These are phyloP conservation scores for Macropis europaea DNA, from an alignment of 2,888 invertebrate genomes.

Conservation along the genomic window DNA sequence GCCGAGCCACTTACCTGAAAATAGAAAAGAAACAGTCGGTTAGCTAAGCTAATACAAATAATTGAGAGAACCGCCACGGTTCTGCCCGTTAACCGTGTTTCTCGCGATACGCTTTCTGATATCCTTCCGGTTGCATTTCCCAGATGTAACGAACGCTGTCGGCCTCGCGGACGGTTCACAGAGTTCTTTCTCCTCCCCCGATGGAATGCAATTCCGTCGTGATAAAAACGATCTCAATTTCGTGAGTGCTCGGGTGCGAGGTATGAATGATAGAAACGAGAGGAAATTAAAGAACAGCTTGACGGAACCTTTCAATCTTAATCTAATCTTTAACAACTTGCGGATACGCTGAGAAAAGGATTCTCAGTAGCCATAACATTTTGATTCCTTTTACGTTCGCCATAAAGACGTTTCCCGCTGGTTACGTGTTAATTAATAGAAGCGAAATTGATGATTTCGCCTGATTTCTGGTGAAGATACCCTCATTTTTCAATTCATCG, in stretches of 20 bases:
- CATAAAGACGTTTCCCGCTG: constrained; percentile 59
- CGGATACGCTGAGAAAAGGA: constrained; percentile 21
- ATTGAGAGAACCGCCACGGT: constrained; percentile 43
- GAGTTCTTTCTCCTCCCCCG: background rate
- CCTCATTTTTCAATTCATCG: too few relatives aligned
- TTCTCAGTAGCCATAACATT: too few relatives aligned
- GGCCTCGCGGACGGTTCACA: background rate
- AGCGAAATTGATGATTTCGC: constrained; percentile 71
- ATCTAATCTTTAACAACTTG: constrained; percentile 16
- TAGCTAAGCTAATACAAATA: constrained; percentile 67
- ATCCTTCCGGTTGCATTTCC: constrained; percentile 4
- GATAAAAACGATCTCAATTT: constrained; percentile 4
- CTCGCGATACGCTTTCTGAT: constrained; percentile 5
- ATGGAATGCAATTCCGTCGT: background rate
- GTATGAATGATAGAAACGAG: background rate
- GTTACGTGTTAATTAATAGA: constrained; percentile 69
- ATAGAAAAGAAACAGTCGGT: constrained; percentile 65
- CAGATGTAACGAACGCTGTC: constrained; percentile 7
- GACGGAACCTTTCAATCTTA: background rate
- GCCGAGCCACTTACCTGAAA: constrained; percentile 68
- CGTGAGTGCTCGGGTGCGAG: background rate
- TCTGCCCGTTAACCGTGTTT: constrained; percentile 23
- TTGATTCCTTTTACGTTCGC: constrained; percentile 66
- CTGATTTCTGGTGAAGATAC: too few relatives aligned
- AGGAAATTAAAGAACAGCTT: background rate